Evolutionary conservation across 2,797 vertebrate genomes (phyloP), one percentile per base, ranked within the genome.

Genomic region (Octomys mimax): DNA sequence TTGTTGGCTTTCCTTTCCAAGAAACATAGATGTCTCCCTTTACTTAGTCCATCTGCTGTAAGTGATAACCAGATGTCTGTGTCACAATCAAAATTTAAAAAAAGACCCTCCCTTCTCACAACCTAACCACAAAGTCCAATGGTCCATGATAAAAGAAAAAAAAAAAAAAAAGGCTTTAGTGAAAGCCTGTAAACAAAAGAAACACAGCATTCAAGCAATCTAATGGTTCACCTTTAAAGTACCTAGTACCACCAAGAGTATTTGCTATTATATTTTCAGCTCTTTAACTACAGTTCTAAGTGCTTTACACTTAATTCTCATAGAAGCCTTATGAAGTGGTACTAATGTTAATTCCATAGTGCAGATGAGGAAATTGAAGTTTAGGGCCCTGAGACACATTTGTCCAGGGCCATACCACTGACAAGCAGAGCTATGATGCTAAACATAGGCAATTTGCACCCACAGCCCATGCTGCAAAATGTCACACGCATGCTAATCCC

Each of bases 1-100:
- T 96, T 96, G 96, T 96, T 92, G 95, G 89, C 57, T 59, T 91
- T 64, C 88, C 85, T 96, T 95, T 93, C 95, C 46, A 94, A 96
- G 95, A 97, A 97, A 95, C 88, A 86, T 88, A 96, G 92, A 96
- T 87, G 87, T 95, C 95, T 93, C 94, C 94, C 92, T 97, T 95
- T 79, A 95, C 96, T 91, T 90, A 81, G 85, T 78, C 95, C 97
- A 96, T 96, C 96, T 97, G 97, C 94, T n/a, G 1, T 92, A 92
- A 97, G 95, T 96, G 97, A 97, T 96, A 97, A 97, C 88, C 92
- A 97, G 93, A 97, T 94, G 96, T 87, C 91, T 89, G 28, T 84
- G 96, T 80, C 90, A 94, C 91, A 94, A 95, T 91, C 80, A 87
- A 87, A 93, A 95, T 79, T 59, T 84, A 70, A 92, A 84, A 95